Conservation (phyloP, 2,113 vertebrate genomes). For the Triplophysa rosa region DNA sequence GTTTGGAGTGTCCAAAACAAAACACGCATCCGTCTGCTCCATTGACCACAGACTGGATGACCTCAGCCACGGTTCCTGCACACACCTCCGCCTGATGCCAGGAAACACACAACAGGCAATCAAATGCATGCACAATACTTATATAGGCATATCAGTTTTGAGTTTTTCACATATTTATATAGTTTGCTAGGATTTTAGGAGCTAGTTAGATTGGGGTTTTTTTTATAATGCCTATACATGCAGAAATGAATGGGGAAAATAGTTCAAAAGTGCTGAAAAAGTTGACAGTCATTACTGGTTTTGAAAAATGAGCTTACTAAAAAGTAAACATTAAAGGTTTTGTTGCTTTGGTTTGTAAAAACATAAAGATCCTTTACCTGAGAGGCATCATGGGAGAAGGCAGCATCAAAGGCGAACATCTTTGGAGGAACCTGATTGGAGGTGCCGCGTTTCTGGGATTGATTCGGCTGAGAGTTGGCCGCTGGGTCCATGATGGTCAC, state of each 20-base stretch:
- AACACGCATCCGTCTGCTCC: slow-evolving; percentile 98
- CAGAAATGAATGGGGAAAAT: no score
- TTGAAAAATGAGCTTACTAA: no score
- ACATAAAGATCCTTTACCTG: slow-evolving; percentile 77
- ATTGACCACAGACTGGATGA: slow-evolving; percentile 98
- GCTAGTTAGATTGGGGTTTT: no score
- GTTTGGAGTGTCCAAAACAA: slow-evolving; percentile 96
- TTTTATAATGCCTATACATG: no score
- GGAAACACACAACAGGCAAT: slow-evolving; percentile 17
- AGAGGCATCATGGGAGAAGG: slow-evolving; percentile 93
- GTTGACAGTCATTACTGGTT: background rate
- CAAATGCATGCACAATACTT: background rate
- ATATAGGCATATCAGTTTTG: no score
- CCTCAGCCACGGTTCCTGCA: slow-evolving; percentile 94
- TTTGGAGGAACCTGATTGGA: slow-evolving; percentile 90
- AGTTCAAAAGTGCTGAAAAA: background rate
- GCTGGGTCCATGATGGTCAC: slow-evolving; percentile 91
- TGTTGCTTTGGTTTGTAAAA: no score
- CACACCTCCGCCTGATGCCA: slow-evolving; percentile 89
- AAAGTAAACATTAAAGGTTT: no score
- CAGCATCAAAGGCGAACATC: slow-evolving; percentile 97
- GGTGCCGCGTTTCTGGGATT: slow-evolving; percentile 82
- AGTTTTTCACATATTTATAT: no score
- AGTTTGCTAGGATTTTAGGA: no score
- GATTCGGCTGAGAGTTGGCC: slow-evolving; percentile 76